Evolutionary conservation across 1,140 invertebrate genomes (phyloP).

Genomic region (Drosophila guanche): DNA sequence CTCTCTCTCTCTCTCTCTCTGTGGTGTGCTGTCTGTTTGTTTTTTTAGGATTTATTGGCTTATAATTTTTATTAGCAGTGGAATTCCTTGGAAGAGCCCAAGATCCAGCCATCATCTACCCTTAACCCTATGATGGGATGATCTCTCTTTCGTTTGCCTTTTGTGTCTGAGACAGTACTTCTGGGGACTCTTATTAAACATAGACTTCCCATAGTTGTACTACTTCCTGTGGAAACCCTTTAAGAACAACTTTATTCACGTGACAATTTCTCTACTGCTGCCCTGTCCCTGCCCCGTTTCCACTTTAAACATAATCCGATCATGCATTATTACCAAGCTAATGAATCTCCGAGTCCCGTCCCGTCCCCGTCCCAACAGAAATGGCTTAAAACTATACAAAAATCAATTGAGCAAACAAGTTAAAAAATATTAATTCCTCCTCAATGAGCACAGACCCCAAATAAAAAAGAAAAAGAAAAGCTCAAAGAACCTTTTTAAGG

Average conservation of each 20-base stretch:
- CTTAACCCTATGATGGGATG: slow-evolving; percentile 42
- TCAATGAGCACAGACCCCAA: slow-evolving; percentile 57
- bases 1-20: neutral
- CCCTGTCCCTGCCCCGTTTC: slow-evolving; percentile 11
- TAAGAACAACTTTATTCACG: slow-evolving; percentile 28
- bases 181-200: no score
- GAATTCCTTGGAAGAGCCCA: slow-evolving; percentile 70
- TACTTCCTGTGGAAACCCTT: neutral
- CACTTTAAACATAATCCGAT: slow-evolving; percentile 70
- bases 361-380: slow-evolving; percentile 1
- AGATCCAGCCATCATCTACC: slow-evolving; percentile 23
- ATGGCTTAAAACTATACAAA: slow-evolving; percentile 40
- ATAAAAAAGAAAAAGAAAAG: slow-evolving; percentile 32
- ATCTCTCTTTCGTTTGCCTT: neutral
- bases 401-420: slow-evolving; percentile 78
- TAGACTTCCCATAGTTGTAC: no score
- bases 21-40: slow-evolving; percentile 38
- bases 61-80: slow-evolving; percentile 80
- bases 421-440: slow-evolving; percentile 74
- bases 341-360: slow-evolving; percentile 64
- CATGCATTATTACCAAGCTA: slow-evolving; percentile 77
- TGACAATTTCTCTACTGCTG: slow-evolving; percentile 10
- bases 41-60: slow-evolving; percentile 77
- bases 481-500: slow-evolving; percentile 43
- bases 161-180: neutral